These are phyloP conservation scores for Myanophis thanlyinensis DNA, from an alignment of 2,113 vertebrate genomes.

Conservation along the genomic window DNA sequence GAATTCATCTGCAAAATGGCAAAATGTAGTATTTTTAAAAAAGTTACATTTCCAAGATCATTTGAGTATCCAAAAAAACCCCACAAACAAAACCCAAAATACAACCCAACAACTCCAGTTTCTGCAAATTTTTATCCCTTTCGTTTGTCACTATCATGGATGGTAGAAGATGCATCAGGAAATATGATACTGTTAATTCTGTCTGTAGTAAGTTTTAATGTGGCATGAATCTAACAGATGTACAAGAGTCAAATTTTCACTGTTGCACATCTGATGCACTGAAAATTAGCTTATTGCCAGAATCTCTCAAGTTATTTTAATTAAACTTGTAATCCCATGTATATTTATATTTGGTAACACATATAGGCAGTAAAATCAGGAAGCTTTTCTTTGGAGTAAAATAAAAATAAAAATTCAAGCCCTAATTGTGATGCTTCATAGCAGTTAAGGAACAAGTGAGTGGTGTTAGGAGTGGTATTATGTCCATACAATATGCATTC, in stretches of 20 bases:
- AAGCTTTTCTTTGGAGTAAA: background rate
- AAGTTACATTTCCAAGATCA: background rate
- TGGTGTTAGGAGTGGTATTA: slow-evolving; percentile 1
- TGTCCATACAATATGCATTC: slow-evolving; percentile 45
- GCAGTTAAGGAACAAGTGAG: background rate
- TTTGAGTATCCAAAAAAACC: background rate
- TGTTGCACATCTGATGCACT: background rate
- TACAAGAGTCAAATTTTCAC: background rate
- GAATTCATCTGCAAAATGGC: slow-evolving; percentile 85
- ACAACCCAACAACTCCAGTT: background rate
- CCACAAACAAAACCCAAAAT: too few species aligned
- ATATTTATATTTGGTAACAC: background rate
- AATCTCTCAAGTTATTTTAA: background rate
- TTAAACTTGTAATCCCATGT: background rate
- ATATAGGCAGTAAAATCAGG: background rate
- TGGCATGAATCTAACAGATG: background rate
- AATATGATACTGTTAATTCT: background rate
- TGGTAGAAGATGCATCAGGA: background rate
- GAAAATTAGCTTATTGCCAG: background rate
- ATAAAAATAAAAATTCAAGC: background rate
- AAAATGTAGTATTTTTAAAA: slow-evolving; percentile 32
- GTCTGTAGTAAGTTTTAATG: background rate
- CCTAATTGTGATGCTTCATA: background rate
- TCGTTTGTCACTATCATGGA: background rate
- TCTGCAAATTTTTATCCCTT: background rate